These are phyloP conservation scores for Hesperophylax magnus DNA, from an alignment of 1,140 invertebrate species.

Conservation along the genomic window DNA sequence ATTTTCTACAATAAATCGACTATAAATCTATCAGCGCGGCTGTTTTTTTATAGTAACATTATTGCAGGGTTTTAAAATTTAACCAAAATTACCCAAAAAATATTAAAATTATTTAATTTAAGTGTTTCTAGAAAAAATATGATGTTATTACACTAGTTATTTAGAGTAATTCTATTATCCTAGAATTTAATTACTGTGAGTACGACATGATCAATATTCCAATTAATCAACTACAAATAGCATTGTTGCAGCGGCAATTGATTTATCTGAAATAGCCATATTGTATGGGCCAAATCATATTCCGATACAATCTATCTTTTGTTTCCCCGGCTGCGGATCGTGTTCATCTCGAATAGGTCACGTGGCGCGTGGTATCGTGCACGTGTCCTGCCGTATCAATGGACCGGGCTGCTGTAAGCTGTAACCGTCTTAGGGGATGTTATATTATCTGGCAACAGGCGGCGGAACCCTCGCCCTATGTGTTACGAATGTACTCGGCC, in stretches of 20 bases:
- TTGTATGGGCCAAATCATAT: conserved; percentile 19
- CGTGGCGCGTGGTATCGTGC: conserved; percentile 25
- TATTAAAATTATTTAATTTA: no score
- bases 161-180: no score
- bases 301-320: conserved; percentile 33
- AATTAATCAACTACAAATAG: no score
- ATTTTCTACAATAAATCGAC: no score
- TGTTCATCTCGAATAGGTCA: conserved; percentile 39
- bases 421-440: conserved; percentile 33
- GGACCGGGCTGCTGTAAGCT: conserved; percentile 1
- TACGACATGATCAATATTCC: background rate
- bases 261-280: background rate
- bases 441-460: conserved; percentile 36
- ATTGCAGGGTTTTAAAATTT: no score
- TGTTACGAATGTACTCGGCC: background rate
- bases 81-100: no score
- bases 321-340: conserved; percentile 13
- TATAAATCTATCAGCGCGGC: no score
- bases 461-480: conserved; percentile 5
- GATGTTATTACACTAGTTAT: no score
- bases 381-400: conserved; percentile 52
- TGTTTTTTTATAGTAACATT: no score
- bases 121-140: no score
- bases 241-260: no score
- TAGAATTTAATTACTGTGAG: no score